A percentile compares a stretch with the other conserved stretches of the same genome.
phyloP scores from a whole-genome alignment of 2,797 vertebrate species.

The Chelon labrosus region DNA sequence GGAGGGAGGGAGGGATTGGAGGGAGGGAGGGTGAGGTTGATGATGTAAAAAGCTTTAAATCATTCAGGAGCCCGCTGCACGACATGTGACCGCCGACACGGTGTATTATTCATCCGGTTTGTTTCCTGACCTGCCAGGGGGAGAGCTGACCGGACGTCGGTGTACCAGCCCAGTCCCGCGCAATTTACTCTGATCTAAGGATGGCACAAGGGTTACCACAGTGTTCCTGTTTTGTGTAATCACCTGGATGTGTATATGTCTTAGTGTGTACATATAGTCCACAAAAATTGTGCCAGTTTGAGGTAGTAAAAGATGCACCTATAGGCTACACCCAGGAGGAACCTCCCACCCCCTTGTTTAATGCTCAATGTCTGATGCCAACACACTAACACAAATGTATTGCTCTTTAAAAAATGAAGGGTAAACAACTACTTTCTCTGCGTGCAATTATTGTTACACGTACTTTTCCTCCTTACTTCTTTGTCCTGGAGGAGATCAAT shows the following conservation, averaged over 20 bases:
- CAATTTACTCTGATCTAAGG: constrained; percentile 15
- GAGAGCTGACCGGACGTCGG: constrained; percentile 31
- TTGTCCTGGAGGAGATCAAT: constrained; percentile 23
- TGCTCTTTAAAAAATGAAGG: too few relatives aligned
- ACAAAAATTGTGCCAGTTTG: neutral
- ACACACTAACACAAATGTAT: too few relatives aligned
- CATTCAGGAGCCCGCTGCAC: constrained; percentile 75
- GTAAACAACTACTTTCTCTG: too few relatives aligned
- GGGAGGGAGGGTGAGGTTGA: constrained; percentile 43
- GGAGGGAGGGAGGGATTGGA: neutral
- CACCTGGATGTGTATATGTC: too few relatives aligned
- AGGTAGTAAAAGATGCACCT: too few relatives aligned
- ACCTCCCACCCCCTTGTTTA: too few relatives aligned
- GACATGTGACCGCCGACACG: constrained; percentile 74
- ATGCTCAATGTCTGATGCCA: too few relatives aligned
- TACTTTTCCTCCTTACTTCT: constrained; percentile 18
- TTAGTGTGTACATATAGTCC: too few relatives aligned
- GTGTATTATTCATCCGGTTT: constrained; percentile 71
- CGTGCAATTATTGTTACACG: too few relatives aligned
- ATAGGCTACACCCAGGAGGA: too few relatives aligned
- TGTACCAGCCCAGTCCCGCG: neutral
- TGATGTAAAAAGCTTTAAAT: constrained; percentile 83
- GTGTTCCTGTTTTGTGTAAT: too few relatives aligned
- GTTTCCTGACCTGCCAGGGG: constrained; percentile 38
- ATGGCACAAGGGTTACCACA: constrained; percentile 1